Evolutionary conservation across 2,888 invertebrate genomes (phyloP).

Genomic region (Drosophila ochracea): DNA sequence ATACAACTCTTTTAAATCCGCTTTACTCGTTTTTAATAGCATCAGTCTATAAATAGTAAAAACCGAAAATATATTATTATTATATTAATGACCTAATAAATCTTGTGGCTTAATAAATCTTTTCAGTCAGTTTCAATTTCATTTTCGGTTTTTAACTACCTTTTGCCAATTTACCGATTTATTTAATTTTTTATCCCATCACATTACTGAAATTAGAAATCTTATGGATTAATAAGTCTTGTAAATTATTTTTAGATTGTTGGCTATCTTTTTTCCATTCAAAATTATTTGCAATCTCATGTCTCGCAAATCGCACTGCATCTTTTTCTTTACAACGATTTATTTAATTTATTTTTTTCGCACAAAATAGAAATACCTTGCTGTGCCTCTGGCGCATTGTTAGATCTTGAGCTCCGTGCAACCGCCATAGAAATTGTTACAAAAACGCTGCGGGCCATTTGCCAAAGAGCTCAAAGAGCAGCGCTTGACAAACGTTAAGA

Average conservation of each 20-base stretch:
- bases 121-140: neutral
- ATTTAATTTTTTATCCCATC: neutral
- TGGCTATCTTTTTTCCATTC: neutral
- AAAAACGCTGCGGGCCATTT: conserved; percentile 75
- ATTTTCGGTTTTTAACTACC: neutral
- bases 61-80: too few relatives aligned
- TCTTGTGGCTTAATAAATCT: neutral
- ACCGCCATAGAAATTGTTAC: conserved; percentile 57
- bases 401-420: conserved; percentile 55
- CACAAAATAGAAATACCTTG: conserved; percentile 12
- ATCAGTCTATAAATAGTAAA: neutral
- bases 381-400: conserved; percentile 44
- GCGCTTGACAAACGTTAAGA: conserved; percentile 50
- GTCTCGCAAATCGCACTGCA: neutral
- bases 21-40: neutral
- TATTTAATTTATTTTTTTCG: conserved; percentile 15
- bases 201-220: neutral
- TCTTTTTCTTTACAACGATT: neutral
- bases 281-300: neutral
- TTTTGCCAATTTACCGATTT: neutral
- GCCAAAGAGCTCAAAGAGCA: conserved; percentile 50
- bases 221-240: neutral
- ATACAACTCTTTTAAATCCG: neutral
- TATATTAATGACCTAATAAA: neutral
- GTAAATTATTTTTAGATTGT: neutral